phyloP scores from a whole-genome alignment of 1,140 invertebrate species.

The Plutomurus gul region DNA sequence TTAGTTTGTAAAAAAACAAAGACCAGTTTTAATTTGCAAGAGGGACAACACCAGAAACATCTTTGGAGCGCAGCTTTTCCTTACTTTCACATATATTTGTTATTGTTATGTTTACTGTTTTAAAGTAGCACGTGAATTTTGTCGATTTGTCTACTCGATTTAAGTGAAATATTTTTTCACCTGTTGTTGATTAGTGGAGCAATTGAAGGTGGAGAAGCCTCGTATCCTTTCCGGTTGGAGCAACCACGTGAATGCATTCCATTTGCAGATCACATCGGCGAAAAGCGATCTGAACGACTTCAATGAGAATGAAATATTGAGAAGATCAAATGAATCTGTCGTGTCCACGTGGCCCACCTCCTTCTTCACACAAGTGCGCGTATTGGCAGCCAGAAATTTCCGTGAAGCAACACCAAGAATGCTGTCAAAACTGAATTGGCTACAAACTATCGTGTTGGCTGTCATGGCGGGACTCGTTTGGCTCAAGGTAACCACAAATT shows the following conservation, averaged over 20 bases:
- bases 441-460: conserved; percentile 76
- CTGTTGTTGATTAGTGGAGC: conserved; percentile 68
- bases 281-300: conserved; percentile 50
- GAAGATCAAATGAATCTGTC: conserved; percentile 41
- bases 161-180: conserved; percentile 23
- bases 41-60: too few species aligned
- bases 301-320: conserved; percentile 45
- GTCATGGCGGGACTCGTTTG: conserved; percentile 77
- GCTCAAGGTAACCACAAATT: conserved; percentile 70
- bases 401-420: conserved; percentile 76
- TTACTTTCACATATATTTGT: too few species aligned
- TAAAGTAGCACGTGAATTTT: neutral
- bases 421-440: conserved; percentile 79
- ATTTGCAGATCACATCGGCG: conserved; percentile 48
- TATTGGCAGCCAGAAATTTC: conserved; percentile 76
- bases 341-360: conserved; percentile 72
- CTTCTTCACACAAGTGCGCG: conserved; percentile 71
- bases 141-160: neutral
- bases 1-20: too few species aligned
- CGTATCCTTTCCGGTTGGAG: conserved; percentile 43
- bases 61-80: too few species aligned
- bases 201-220: conserved; percentile 66
- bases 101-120: too few species aligned
- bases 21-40: too few species aligned
- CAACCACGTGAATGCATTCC: conserved; percentile 46